These are phyloP conservation scores for Anticlea derivata DNA, from an alignment of 2,888 invertebrate species.

Conservation along the genomic window DNA sequence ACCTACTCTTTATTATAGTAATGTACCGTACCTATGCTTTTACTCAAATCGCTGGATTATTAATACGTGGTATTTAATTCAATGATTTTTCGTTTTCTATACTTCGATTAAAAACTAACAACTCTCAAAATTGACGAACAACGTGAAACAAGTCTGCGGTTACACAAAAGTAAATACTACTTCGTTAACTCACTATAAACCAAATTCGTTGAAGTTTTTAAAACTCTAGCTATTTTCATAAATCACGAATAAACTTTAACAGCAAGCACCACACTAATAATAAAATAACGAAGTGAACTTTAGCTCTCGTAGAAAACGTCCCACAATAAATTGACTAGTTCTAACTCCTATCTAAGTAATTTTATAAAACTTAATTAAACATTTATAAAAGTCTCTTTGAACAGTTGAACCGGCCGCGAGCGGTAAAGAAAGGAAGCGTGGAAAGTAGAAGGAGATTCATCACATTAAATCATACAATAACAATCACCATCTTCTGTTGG, in stretches of 20 bases:
- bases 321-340: conserved; percentile 82
- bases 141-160: conserved; percentile 47
- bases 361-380: conserved; percentile 59
- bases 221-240: conserved; percentile 57
- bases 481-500: conserved; percentile 52
- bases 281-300: conserved; percentile 69
- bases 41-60: conserved; percentile 57
- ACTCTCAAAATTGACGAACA: conserved; percentile 51
- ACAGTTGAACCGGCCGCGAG: conserved; percentile 79
- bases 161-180: conserved; percentile 51
- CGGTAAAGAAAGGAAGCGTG: conserved; percentile 50
- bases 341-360: conserved; percentile 74
- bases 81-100: conserved; percentile 68
- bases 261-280: conserved; percentile 79
- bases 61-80: conserved; percentile 52
- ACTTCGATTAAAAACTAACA: conserved; percentile 54
- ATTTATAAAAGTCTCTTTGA: conserved; percentile 74
- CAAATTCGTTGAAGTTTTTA: conserved; percentile 67
- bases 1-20: background rate
- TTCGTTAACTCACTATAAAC: conserved; percentile 52
- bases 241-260: conserved; percentile 70
- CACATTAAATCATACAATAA: conserved; percentile 50
- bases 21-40: conserved; percentile 6
- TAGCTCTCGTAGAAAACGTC: conserved; percentile 77
- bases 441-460: conserved; percentile 48